phyloP scores from a whole-genome alignment of 1,140 invertebrate species.

The Rhopalosiphum padi region DNA sequence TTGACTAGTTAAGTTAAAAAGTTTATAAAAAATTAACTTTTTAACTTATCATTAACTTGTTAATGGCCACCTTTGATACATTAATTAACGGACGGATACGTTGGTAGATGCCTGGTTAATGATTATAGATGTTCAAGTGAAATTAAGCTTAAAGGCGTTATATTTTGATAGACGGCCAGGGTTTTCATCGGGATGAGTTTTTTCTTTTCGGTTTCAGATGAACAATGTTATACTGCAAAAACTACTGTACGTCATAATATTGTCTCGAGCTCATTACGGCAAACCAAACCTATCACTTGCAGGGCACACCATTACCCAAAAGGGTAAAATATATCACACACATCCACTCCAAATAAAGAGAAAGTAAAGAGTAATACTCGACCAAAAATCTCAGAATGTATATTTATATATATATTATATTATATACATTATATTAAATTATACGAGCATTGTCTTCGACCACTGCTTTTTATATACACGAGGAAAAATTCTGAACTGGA shows the following conservation, averaged over 20 bases:
- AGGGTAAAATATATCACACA: conserved; percentile 15
- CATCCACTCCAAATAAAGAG: conserved; percentile 10
- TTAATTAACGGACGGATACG: neutral
- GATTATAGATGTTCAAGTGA: neutral
- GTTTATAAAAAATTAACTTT: neutral
- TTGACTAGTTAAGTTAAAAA: neutral
- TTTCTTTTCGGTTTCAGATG: neutral
- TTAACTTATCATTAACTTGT: neutral
- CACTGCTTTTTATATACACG: neutral
- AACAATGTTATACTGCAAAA: neutral
- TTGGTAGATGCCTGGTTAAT: neutral
- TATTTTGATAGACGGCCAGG: neutral
- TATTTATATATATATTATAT: neutral
- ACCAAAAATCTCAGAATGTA: neutral
- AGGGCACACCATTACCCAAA: neutral
- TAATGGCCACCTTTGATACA: neutral
- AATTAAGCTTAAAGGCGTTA: neutral
- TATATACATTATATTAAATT: neutral
- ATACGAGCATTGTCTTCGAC: neutral
- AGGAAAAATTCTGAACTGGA: neutral
- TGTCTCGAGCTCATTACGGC: neutral
- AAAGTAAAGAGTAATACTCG: neutral
- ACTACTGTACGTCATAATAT: neutral
- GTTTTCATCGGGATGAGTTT: neutral
- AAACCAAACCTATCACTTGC: neutral